Percentiles rank a stretch among this genome's conserved stretches.
These are phyloP conservation scores for Megalurothrips usitatus DNA, from an alignment of 2,888 invertebrate genomes.

Conservation along the genomic window DNA sequence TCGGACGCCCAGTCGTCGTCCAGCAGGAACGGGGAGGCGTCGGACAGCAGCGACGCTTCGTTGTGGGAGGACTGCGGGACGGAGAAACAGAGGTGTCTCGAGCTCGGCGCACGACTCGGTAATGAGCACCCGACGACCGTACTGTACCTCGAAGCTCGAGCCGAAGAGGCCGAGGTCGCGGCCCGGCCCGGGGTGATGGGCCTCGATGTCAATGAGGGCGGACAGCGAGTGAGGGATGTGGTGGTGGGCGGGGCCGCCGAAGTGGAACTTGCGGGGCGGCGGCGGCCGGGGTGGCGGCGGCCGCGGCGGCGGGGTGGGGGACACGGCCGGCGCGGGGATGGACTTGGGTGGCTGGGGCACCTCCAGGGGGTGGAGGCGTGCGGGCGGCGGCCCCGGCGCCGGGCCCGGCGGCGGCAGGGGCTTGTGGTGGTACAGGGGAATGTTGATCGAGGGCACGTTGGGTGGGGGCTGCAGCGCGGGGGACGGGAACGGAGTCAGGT, in stretches of 20 bases:
- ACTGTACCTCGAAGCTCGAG: background rate
- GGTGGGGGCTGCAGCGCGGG: slow-evolving; percentile 5
- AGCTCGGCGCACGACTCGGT: too few relatives aligned
- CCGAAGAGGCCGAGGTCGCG: background rate
- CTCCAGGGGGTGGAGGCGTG: background rate
- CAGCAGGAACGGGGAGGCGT: background rate
- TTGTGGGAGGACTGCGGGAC: background rate
- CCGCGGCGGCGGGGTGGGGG: background rate
- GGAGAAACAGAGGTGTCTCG: background rate
- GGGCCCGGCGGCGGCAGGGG: background rate
- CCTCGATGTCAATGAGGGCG: background rate
- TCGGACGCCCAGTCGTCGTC: slow-evolving; percentile 19
- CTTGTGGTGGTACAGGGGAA: background rate
- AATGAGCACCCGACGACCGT: too few relatives aligned
- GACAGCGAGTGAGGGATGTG: background rate
- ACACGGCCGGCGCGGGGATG: background rate
- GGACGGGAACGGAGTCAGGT: slow-evolving; percentile 6
- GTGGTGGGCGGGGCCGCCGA: background rate
- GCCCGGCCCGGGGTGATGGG: background rate
- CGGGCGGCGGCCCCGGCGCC: background rate
- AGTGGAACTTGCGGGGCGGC: background rate
- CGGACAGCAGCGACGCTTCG: background rate
- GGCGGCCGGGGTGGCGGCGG: background rate
- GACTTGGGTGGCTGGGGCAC: background rate
- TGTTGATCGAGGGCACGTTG: background rate